Base-by-base conservation (phyloP, 2,113 vertebrate species). In the Odobenus rosmarus region DNA sequence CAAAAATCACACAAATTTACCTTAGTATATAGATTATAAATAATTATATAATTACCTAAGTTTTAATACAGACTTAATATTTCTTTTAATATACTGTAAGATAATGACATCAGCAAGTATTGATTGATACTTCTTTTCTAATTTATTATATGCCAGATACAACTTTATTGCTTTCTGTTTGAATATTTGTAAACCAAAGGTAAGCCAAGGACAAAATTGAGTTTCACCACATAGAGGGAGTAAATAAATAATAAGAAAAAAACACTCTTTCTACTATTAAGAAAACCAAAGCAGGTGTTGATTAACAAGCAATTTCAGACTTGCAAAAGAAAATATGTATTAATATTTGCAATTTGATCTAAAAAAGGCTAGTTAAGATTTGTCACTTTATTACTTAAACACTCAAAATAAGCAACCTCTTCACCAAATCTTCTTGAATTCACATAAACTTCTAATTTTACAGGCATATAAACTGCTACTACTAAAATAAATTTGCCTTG, bases 371-470 rank as follows among this genome's bases (percentile, higher is more conserved):
- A 28, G 31, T 46, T 80, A 11, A 0, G 0, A 53, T 82, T 86
- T n/a, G n/a, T 42, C 18, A 24, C 18, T 36, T 26, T 88, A 62
- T 55, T 67, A 39, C 24, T 49, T 23, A 93, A 82, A 62, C 0
- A 10, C 36, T 90, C 28, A 42, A 2, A 51, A 89, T 26, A 95
- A 79, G 11, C 51, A 69, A 1, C 0, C 19, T 89, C 18, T 4
- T n/a, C 5, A 16, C 14, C n/a, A 71, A 0, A 18, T 46, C 36
- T 39, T 46, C 36, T 39, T 26, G n/a, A 93, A 95, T n/a, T 94
- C 53, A 93, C 77, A 59, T 71, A 46, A 90, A 55, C 12, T 81
- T 72, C 88, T 19, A 61, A n/a, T 82, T 85, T 72, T 90, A 81
- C 23, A 93, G 59, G 12, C 64, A 86, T 4, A 36, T 64, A 7